These are phyloP conservation scores for Piezodorus guildinii DNA, from an alignment of 1,140 invertebrate genomes.

Conservation along the genomic window DNA sequence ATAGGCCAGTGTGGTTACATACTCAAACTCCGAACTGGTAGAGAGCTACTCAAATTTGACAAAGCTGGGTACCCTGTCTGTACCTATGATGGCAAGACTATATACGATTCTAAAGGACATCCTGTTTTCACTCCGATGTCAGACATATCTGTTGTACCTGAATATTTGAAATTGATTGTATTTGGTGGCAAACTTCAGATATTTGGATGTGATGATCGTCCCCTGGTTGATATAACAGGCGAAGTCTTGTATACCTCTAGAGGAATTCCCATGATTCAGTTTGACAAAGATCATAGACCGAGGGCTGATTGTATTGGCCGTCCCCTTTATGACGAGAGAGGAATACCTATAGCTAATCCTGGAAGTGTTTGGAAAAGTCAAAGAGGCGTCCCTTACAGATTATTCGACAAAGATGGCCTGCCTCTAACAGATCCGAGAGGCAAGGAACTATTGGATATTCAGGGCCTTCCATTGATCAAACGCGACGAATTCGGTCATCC, in stretches of 20 bases:
- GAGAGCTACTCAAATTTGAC: background rate
- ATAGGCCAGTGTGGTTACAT: background rate
- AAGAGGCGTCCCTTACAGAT: background rate
- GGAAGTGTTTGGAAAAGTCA: background rate
- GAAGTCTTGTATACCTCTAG: background rate
- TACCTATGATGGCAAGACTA: background rate
- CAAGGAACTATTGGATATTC: background rate
- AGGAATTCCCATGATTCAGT: background rate
- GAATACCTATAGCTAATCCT: background rate
- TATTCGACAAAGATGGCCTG: background rate
- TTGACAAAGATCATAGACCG: background rate
- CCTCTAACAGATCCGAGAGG: constrained; percentile 6
- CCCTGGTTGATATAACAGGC: background rate
- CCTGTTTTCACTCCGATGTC: background rate
- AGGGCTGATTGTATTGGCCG: background rate
- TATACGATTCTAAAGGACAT: background rate
- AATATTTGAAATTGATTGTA: background rate
- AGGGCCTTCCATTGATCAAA: background rate
- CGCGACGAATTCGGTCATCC: background rate
- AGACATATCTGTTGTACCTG: background rate
- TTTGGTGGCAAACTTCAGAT: background rate
- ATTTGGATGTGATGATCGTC: background rate
- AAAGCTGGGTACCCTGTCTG: background rate
- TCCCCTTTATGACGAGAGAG: background rate
- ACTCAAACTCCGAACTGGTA: background rate